These are phyloP conservation scores for Thunnus maccoyii DNA, from an alignment of 2,113 vertebrate species.

Conservation along the genomic window DNA sequence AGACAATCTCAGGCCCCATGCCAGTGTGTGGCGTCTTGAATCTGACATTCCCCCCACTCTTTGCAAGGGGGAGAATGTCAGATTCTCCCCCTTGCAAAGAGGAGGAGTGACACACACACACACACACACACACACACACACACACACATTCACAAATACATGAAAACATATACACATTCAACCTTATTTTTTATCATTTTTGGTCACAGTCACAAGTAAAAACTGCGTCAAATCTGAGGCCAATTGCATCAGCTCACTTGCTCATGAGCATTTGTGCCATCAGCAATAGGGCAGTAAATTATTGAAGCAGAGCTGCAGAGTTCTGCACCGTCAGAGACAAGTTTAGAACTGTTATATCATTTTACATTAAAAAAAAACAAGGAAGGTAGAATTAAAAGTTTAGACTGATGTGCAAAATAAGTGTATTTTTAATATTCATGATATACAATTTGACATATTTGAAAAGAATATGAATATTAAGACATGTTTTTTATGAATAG, in stretches of 20 bases:
- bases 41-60: constrained; percentile 48
- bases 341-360: constrained; percentile 15
- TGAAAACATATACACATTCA: not conserved
- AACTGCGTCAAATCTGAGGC: constrained; percentile 18
- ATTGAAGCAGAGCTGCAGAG: constrained; percentile 32
- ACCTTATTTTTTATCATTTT: constrained; percentile 8
- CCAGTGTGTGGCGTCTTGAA: constrained; percentile 66
- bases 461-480: no score
- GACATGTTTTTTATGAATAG: no score
- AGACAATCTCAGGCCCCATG: constrained; percentile 54
- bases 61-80: not conserved
- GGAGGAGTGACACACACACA: constrained; percentile 24
- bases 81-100: constrained; percentile 15
- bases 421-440: no score
- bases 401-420: no score
- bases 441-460: no score
- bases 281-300: constrained; percentile 43
- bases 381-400: not conserved
- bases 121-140: not conserved
- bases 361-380: not conserved
- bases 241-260: constrained; percentile 20
- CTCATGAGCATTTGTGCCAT: constrained; percentile 22
- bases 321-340: not conserved
- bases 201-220: constrained; percentile 30
- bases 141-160: not conserved